Conservation (phyloP, 2,888 invertebrate species). For the Anodontia alba region DNA sequence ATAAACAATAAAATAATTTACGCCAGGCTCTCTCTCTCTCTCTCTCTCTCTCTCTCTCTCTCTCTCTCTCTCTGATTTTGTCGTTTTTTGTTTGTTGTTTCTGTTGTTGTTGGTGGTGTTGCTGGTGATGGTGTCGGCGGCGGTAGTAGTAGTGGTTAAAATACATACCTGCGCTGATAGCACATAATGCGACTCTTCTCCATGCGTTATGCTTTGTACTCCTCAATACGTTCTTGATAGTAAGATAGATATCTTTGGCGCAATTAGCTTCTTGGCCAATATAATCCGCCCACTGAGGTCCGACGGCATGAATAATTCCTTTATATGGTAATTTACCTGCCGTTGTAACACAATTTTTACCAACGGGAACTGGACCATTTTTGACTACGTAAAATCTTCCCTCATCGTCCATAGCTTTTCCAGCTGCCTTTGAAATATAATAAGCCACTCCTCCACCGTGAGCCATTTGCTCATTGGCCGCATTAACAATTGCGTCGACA, state of each 20-base stretch:
- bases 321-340: conserved; percentile 62
- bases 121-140: too few relatives aligned
- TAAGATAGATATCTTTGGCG: conserved; percentile 47
- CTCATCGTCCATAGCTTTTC: conserved; percentile 56
- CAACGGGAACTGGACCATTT: conserved; percentile 49
- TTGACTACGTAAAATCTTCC: conserved; percentile 49
- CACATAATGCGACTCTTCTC: conserved; percentile 67
- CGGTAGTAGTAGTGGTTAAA: too few relatives aligned
- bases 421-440: conserved; percentile 55
- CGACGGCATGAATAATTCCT: conserved; percentile 69
- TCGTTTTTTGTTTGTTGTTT: too few relatives aligned
- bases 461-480: conserved; percentile 68
- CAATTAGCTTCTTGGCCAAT: conserved; percentile 37
- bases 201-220: conserved; percentile 35
- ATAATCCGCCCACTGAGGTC: conserved; percentile 65
- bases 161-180: conserved; percentile 70
- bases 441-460: conserved; percentile 69
- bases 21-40: too few relatives aligned
- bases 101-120: too few relatives aligned
- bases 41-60: too few relatives aligned
- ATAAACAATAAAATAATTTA: too few relatives aligned
- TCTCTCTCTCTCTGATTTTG: too few relatives aligned
- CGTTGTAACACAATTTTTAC: conserved; percentile 54
- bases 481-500: conserved; percentile 71
- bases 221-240: conserved; percentile 52